Conservation (phyloP, 2,797 vertebrate genomes). For the Heterohyrax brucei region DNA sequence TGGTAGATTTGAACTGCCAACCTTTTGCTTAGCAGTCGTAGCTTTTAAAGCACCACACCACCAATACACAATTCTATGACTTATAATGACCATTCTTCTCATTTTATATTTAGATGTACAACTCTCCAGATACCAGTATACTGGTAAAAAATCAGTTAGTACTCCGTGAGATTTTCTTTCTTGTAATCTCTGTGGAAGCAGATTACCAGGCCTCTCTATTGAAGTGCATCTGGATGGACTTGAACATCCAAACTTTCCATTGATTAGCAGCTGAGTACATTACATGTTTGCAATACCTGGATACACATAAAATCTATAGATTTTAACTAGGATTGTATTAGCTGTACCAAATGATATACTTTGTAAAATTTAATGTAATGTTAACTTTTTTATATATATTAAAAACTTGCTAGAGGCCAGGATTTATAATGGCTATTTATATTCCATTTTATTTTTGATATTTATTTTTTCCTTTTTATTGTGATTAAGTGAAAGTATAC, state of each 20-base stretch:
- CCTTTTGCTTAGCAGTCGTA: too few species aligned
- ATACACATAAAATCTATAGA: not conserved
- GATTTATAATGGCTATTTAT: constrained; percentile 45
- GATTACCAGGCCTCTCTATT: too few species aligned
- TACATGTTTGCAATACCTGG: too few species aligned
- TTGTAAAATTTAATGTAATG: constrained; percentile 45
- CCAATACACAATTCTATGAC: not conserved
- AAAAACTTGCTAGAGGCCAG: not conserved
- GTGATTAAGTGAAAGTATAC: too few species aligned
- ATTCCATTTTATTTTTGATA: not conserved
- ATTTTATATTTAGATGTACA: constrained; percentile 39
- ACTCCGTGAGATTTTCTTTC: too few species aligned
- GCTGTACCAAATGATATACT: not conserved
- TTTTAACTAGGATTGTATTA: constrained; percentile 37
- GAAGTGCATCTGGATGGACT: too few species aligned
- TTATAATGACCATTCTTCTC: not conserved
- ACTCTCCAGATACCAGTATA: constrained; percentile 20
- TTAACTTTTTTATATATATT: not conserved
- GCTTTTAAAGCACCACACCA: too few species aligned
- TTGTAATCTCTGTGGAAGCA: too few species aligned
- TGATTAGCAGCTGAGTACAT: too few species aligned
- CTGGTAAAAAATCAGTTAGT: not conserved
- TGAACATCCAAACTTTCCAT: too few species aligned
- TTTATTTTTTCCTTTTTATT: too few species aligned
- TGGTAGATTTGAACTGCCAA: too few species aligned